A percentile compares a stretch with the other conserved stretches of the same genome.
These are phyloP conservation scores for Ptilonorhynchus violaceus DNA, from an alignment of 2,113 vertebrate genomes.

Conservation along the genomic window DNA sequence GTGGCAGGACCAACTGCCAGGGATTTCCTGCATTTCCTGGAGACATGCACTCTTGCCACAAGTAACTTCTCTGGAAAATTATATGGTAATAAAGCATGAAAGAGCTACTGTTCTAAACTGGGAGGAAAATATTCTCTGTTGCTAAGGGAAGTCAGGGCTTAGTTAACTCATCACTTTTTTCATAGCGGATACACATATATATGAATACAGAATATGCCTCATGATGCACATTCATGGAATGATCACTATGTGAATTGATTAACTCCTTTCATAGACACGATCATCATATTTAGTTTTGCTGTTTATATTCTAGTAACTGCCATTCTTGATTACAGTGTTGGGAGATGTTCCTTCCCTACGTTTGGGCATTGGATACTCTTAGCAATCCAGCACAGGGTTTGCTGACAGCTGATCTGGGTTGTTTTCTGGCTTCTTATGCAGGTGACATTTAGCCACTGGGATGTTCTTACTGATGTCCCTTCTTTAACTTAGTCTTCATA, in stretches of 20 bases:
- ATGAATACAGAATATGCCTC: not conserved
- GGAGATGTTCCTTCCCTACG: not conserved
- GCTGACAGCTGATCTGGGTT: not conserved
- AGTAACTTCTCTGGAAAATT: not conserved
- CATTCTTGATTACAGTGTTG: not conserved
- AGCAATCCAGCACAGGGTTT: not conserved
- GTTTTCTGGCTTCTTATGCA: not conserved
- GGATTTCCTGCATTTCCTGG: not conserved
- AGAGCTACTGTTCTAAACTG: not conserved
- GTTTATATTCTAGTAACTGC: not conserved
- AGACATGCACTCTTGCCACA: not conserved
- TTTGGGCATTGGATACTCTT: not conserved
- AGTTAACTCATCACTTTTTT: not conserved
- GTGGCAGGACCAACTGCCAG: not conserved
- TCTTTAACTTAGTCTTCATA: not conserved
- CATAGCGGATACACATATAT: not conserved
- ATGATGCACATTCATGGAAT: not conserved
- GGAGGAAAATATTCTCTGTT: constrained; percentile 18
- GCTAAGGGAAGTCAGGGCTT: constrained; percentile 25
- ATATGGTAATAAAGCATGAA: not conserved
- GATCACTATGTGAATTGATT: not conserved
- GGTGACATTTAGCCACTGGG: not conserved
- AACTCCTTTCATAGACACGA: not conserved
- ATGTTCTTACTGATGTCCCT: not conserved
- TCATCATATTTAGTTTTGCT: not conserved